Base-by-base conservation (phyloP, 2,888 invertebrate species). In the Sesamia inferens region DNA sequence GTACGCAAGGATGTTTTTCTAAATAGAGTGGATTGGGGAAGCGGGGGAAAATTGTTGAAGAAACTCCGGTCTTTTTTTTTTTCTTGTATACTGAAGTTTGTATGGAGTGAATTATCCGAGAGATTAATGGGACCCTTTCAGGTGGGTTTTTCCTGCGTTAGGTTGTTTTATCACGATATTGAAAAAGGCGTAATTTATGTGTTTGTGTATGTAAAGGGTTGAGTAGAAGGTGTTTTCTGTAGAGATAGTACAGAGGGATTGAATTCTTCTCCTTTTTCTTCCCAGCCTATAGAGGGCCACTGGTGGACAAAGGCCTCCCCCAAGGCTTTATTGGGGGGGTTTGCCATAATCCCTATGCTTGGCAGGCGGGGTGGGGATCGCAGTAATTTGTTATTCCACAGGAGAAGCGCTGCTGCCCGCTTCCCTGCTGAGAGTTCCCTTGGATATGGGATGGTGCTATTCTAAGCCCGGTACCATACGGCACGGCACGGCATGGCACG, bases 1-100 rank as follows among this genome's bases (percentile, higher is more conserved):
- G 78, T 88, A 85, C 74, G 73, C 55, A 57, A 71, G 79, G 74
- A 76, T 81, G 79, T 80, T 82, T 76, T 84, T 81, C 76, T 86
- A 85, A 85, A 84, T 74, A 86, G 72, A 75, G 76, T 70, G 44
- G 69, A 77, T 85, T 69, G 79, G 71, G 11, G 77, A 51, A 44
- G 51, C 57, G 67, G 58, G 66, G 31, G 44, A 14, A 63, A 54
- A 59, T 66, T 75, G 65, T 68, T 22, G 74, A 65, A 66, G 62
- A 66, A 76, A 78, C 64, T 72, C 61, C 13, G 16, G 48, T 57
- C 31, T 62, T 76, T 79, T 58, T 80, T 31, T 73, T 81, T 74
- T 72, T 70, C 47, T 66, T 65, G 65, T 71, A 39, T 48, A 71
- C 47, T 19, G 48, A 71, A 71, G 63, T 71, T 75, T 81, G 81